These are phyloP conservation scores for Caradrina clavipalpis DNA, from an alignment of 2,888 invertebrate genomes.

Conservation along the genomic window DNA sequence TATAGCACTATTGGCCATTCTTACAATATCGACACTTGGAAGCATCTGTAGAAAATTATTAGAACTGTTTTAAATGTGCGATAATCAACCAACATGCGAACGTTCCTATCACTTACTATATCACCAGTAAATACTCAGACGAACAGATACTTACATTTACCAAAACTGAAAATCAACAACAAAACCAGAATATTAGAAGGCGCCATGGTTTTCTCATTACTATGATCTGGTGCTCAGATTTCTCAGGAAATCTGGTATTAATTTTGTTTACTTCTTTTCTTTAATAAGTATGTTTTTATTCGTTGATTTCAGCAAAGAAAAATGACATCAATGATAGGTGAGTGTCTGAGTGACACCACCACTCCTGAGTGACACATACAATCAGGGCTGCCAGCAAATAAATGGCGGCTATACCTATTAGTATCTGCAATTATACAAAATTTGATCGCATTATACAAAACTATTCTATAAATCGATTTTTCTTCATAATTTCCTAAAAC, in stretches of 20 bases:
- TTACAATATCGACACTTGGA: background rate
- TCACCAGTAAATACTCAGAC: constrained; percentile 1
- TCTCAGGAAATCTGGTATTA: background rate
- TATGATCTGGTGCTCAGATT: constrained; percentile 2
- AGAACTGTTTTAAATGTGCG: background rate
- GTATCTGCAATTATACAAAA: no score
- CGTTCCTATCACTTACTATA: background rate
- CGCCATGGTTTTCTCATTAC: constrained; percentile 55
- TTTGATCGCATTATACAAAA: no score
- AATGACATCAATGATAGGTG: no score
- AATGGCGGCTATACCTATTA: no score
- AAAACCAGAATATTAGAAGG: constrained; percentile 26
- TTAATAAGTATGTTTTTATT: background rate
- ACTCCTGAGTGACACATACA: no score
- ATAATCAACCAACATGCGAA: background rate
- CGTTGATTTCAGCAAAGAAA: no score
- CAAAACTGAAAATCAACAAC: constrained; percentile 50
- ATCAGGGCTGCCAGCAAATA: no score
- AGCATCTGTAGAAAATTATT: background rate
- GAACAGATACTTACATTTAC: constrained; percentile 43
- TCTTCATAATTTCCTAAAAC: no score
- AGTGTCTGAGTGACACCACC: no score
- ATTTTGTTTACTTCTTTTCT: background rate
- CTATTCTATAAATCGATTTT: no score
- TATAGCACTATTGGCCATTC: background rate